Base-by-base conservation (phyloP, 2,113 vertebrate species). In the Salminus brasiliensis region DNA sequence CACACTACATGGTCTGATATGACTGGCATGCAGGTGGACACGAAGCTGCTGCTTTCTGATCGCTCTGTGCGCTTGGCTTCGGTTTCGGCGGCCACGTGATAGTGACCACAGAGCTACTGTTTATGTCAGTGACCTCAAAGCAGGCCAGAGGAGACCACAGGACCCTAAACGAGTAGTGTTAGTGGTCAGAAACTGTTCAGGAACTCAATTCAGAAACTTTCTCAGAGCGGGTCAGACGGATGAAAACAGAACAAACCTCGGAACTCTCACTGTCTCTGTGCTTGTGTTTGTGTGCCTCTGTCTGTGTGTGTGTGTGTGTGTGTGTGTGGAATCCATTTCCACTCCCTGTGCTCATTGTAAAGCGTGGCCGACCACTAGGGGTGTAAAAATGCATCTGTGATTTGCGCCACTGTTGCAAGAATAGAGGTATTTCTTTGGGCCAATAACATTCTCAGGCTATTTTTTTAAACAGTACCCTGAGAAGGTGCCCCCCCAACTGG, bases 201-300 rank as follows among this genome's bases (percentile, higher is more conserved):
- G 76, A 81, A 73, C 30, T 66, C 34, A 39, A 9, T 39, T 39
- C 36, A 5, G 52, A 55, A 55, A 7, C 52, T 11, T 16, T 72
- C 80, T 67, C 41, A n/a, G 49, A 69, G 25, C 27, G 34, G 60
- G 21, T 67, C 47, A 65, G 55, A 62, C 16, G 43, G 68, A 29
- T 9, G 60, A 41, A 57, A 53, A 67, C 63, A 80, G 47, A 45
- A 55, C 74, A 72, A 41, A 76, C 72, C 45, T 62, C 60, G 16
- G 78, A 68, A 47, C 49, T 82, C 74, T 43, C 47, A 47, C 83
- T 74, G 81, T 86, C 79, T 86, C 74, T 81, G 85, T 88, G 81
- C 80, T 85, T 47, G 84, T 89, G 73, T 66, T 73, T 73, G 83
- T 78, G 71, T 72, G 82, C 53, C 53, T 55, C 45, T 36, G 62